Percentiles rank a stretch among this genome's conserved stretches.
phyloP scores from a whole-genome alignment of 2,888 invertebrate species.

The Macrophya alboannulata region DNA sequence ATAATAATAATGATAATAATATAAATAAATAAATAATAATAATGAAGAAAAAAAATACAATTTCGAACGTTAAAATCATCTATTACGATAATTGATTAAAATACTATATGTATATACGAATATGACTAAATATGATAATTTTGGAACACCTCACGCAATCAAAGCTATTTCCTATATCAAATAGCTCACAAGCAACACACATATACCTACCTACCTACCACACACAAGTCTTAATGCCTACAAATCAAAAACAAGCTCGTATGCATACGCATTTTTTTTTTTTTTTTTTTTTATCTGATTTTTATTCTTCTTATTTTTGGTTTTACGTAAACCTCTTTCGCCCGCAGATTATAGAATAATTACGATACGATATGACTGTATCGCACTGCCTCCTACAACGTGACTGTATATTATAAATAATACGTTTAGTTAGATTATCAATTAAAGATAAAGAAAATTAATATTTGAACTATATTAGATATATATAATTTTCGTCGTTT shows the following conservation, averaged over 20 bases:
- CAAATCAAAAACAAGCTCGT: conserved; percentile 58
- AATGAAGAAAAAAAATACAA: not conserved
- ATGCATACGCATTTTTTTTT: conserved; percentile 23
- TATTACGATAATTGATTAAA: conserved; percentile 62
- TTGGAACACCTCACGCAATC: conserved; percentile 69
- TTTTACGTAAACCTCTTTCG: conserved; percentile 3
- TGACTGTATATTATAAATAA: not conserved
- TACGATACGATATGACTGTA: not conserved
- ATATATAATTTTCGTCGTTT: not conserved
- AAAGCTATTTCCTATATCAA: conserved; percentile 11
- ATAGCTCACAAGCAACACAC: conserved; percentile 31
- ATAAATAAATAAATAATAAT: too few relatives aligned
- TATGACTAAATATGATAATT: conserved; percentile 69
- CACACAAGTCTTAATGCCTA: conserved; percentile 61
- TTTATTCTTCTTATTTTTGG: not conserved
- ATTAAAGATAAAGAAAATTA: not conserved
- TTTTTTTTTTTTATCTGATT: conserved; percentile 20
- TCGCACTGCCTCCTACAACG: not conserved
- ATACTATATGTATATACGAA: too few relatives aligned
- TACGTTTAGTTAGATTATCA: not conserved
- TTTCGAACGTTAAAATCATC: conserved; percentile 35
- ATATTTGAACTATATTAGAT: not conserved
- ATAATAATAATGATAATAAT: not conserved
- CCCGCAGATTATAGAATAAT: conserved; percentile 26
- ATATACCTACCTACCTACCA: not conserved